Conservation (phyloP, 1,140 invertebrate genomes). For the Parapsyche elsis region DNA sequence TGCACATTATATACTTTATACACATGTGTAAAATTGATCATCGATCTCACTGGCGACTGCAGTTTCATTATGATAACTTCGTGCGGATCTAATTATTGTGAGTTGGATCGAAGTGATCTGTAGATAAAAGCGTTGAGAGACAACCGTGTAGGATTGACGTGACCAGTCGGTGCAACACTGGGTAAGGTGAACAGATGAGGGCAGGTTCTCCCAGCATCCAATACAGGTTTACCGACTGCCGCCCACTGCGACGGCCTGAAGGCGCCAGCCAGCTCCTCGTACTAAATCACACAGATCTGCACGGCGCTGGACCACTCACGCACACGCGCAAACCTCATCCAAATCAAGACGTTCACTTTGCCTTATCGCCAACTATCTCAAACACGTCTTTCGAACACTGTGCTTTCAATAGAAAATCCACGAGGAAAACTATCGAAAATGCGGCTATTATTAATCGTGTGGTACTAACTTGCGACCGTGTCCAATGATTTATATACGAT, state of each 20-base stretch:
- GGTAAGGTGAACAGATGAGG: conserved; percentile 5
- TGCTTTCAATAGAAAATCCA: too few relatives aligned
- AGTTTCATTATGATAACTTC: too few relatives aligned
- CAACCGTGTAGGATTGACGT: conserved; percentile 5
- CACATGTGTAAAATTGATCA: too few relatives aligned
- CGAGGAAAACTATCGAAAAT: too few relatives aligned
- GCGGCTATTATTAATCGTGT: too few relatives aligned
- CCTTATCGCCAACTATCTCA: too few relatives aligned
- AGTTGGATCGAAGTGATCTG: neutral
- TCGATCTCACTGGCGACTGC: too few relatives aligned
- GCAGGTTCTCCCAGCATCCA: neutral
- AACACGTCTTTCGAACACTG: too few relatives aligned
- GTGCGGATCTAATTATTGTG: too few relatives aligned
- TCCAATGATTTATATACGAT: too few relatives aligned
- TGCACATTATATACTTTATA: neutral
- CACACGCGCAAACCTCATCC: neutral
- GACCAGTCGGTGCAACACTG: neutral
- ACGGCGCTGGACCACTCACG: neutral
- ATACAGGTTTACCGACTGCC: conserved; percentile 25
- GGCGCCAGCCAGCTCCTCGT: conserved; percentile 22
- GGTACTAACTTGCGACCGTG: too few relatives aligned
- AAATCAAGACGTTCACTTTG: neutral
- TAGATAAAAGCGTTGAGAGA: neutral
- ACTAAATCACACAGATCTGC: neutral
- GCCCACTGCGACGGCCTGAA: conserved; percentile 17